phyloP scores from a whole-genome alignment of 2,113 vertebrate genomes.

The Podilymbus podiceps region DNA sequence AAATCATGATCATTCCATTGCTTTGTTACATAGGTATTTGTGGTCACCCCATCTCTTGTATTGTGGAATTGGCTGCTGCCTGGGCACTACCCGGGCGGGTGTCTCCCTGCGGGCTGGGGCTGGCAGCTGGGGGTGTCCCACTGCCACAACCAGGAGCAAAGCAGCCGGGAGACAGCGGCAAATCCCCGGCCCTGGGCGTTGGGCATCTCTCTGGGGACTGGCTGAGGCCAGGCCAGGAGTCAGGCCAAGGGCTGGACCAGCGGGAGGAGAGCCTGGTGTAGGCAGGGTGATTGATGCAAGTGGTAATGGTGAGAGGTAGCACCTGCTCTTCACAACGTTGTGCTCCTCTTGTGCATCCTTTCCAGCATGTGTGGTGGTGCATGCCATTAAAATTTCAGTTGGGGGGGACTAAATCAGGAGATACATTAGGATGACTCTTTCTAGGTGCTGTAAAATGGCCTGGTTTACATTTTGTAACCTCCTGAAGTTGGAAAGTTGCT shows the following conservation, averaged over 20 bases:
- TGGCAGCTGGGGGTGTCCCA: background rate
- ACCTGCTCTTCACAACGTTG: background rate
- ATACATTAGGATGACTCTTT: background rate
- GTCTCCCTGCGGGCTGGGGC: background rate
- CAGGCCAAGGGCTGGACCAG: background rate
- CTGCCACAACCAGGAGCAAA: background rate
- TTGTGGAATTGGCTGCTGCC: background rate
- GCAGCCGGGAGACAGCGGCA: background rate
- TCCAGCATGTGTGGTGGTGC: rapidly evolving
- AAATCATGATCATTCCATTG: background rate
- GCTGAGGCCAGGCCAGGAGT: background rate
- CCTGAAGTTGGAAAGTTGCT: background rate
- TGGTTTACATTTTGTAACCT: background rate
- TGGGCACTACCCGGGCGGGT: rapidly evolving
- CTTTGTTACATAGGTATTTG: background rate
- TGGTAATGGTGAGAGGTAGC: background rate
- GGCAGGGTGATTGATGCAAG: background rate
- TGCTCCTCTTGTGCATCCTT: background rate
- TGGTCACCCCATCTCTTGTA: background rate
- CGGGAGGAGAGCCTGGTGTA: background rate
- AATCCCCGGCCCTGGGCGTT: background rate
- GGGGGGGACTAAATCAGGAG: background rate
- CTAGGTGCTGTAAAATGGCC: background rate
- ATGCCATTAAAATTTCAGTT: background rate
- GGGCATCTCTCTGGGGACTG: background rate